Conservation (phyloP, 1,140 invertebrate genomes). For the Aphelenchoides fujianensis region DNA sequence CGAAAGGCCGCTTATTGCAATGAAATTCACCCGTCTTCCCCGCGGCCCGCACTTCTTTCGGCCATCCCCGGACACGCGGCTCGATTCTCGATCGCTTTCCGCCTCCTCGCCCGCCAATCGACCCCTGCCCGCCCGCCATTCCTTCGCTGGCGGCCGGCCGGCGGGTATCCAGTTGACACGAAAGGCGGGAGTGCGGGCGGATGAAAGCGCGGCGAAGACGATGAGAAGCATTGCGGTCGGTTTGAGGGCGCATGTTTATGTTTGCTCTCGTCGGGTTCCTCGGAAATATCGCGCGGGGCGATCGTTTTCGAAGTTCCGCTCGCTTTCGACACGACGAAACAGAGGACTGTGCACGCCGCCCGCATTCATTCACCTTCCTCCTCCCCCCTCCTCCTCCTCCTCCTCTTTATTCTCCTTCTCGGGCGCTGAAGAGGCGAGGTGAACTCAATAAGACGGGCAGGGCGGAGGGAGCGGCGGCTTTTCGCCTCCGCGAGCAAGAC, state of each 20-base stretch:
- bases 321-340: too few species aligned
- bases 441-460: neutral
- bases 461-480: neutral
- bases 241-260: neutral
- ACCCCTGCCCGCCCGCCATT: neutral
- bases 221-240: too few species aligned
- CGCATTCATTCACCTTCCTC: conserved; percentile 1
- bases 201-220: neutral
- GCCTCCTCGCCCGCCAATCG: neutral
- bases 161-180: too few species aligned
- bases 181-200: too few species aligned
- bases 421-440: neutral
- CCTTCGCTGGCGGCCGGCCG: too few species aligned
- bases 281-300: neutral
- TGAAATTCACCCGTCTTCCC: neutral
- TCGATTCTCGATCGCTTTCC: too few species aligned
- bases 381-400: too few species aligned
- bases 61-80: too few species aligned
- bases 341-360: neutral
- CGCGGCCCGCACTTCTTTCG: neutral
- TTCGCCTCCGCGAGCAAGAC: too few species aligned
- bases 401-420: too few species aligned
- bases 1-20: neutral
- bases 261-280: neutral
- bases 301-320: conserved; percentile 1